Evolutionary conservation across 2,113 vertebrate species (phyloP).

Genomic region (Sinocyclocheilus maitianheensis): DNA sequence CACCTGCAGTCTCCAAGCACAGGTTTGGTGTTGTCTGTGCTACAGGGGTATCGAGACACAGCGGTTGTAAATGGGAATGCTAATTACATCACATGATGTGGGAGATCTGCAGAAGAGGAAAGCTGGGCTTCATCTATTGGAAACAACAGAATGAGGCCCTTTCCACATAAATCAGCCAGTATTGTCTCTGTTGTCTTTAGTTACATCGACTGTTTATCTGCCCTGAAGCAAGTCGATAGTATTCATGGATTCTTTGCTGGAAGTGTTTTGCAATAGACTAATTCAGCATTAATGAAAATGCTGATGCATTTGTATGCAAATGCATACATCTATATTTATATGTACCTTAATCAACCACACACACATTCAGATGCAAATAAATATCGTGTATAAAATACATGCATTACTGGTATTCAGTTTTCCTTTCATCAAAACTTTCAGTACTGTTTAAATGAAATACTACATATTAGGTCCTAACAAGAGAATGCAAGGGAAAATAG

Average conservation of each 20-base stretch:
- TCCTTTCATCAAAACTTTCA: neutral
- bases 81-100: conserved; percentile 47
- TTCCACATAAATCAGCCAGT: conserved; percentile 32
- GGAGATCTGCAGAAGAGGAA: conserved; percentile 13
- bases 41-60: conserved; percentile 22
- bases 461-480: too few relatives aligned
- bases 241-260: conserved; percentile 17
- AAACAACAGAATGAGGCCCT: conserved; percentile 27
- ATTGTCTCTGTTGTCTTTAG: conserved; percentile 44
- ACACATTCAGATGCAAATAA: neutral
- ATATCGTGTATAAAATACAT: neutral
- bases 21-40: conserved; percentile 33
- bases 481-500: too few relatives aligned
- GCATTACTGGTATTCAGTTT: neutral
- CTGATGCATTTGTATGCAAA: conserved; percentile 18
- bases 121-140: neutral
- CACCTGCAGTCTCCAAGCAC: conserved; percentile 57
- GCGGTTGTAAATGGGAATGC: conserved; percentile 45
- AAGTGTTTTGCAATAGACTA: conserved; percentile 21
- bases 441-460: neutral
- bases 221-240: conserved; percentile 28
- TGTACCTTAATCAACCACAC: neutral
- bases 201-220: conserved; percentile 11
- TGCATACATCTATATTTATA: neutral
- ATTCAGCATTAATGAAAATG: conserved; percentile 22